Evolutionary conservation across 2,113 vertebrate genomes (phyloP), one percentile per base, ranked within the genome.

Genomic region (Siniperca knerii): DNA sequence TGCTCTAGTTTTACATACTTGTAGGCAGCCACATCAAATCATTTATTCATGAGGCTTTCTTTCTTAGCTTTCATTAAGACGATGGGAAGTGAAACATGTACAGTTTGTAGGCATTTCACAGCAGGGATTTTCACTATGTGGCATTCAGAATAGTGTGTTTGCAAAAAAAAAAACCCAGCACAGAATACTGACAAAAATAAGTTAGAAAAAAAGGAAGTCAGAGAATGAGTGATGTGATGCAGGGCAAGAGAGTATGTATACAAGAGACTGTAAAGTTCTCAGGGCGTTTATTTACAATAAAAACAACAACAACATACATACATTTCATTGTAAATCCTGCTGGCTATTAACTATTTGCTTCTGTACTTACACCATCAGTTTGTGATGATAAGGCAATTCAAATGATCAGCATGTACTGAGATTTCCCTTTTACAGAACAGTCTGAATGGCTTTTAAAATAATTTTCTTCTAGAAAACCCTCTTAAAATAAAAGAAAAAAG

Each of bases 351-450:
- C 65, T 62, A 23, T 84, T 91, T 65, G 33, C 67, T 83, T 75
- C 29, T 60, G 25, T 77, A 75, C 54, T 46, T 76, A 80, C 84
- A 90, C 74, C 81, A 74, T 82, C 75, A 65, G 58, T 83, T 33
- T 68, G 73, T 80, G 77, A 90, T 74, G 81, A 87, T 90, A 94
- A 92, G 94, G 93, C 93, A 94, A 92, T 91, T 90, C 85, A 93
- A 93, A 92, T 81, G 52, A 91, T 85, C 82, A 87, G 85, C 82
- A 82, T 67, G 50, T 44, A 79, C 74, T 80, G 76, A 90, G 76
- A 71, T 79, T 87, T 92, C 91, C 88, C 89, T 90, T 94, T 92
- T 71, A 91, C 64, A 83, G 69, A 90, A 87, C 35, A 82, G 72
- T 89, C 79, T 80, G 80, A 76, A 81, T 13, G 83, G 46, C 33